These are phyloP conservation scores for Gastrophryne carolinensis DNA, from an alignment of 2,797 vertebrate genomes.

Conservation along the genomic window DNA sequence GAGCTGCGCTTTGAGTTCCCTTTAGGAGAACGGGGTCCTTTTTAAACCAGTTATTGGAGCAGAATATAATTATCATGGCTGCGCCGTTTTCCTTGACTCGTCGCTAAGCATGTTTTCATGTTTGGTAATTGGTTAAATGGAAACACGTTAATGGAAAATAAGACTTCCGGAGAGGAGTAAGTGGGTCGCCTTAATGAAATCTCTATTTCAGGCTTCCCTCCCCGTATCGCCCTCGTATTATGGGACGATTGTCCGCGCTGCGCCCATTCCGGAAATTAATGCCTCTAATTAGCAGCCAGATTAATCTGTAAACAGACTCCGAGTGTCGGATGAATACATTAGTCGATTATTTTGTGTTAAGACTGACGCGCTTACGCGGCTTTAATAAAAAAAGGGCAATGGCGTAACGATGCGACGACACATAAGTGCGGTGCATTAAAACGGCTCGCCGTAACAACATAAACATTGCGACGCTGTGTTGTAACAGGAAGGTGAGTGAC, in stretches of 20 bases:
- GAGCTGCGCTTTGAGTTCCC: too few relatives aligned
- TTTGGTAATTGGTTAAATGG: neutral
- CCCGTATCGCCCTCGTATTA: neutral
- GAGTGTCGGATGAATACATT: neutral
- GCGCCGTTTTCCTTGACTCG: neutral
- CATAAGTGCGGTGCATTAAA: neutral
- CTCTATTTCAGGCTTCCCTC: neutral
- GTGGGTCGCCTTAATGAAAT: neutral
- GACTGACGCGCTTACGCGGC: neutral
- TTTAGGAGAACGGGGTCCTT: too few relatives aligned
- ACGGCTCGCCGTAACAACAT: neutral
- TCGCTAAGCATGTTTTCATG: neutral
- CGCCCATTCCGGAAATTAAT: neutral
- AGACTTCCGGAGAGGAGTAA: neutral
- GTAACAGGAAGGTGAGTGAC: neutral
- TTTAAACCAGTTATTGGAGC: neutral
- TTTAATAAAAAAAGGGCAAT: neutral
- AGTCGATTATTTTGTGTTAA: neutral
- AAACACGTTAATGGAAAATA: neutral
- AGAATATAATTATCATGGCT: neutral
- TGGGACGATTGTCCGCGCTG: neutral
- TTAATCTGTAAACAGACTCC: neutral
- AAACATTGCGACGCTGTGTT: neutral
- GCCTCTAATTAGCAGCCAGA: conserved; percentile 1
- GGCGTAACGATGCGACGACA: neutral